phyloP scores from a whole-genome alignment of 2,797 vertebrate genomes.

The Rhincodon typus region DNA sequence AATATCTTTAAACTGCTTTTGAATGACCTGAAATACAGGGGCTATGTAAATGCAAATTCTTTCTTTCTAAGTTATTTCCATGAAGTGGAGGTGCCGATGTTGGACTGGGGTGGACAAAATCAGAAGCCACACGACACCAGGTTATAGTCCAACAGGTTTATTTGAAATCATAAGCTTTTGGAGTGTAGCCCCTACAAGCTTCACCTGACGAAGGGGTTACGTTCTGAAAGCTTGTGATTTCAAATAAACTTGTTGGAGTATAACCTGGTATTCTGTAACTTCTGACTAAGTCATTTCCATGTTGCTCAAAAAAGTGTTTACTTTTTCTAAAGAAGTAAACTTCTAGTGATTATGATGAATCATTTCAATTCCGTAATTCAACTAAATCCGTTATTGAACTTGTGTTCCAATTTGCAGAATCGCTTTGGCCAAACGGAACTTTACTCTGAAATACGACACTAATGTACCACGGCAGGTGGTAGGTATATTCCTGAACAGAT shows the following conservation, averaged over 20 bases:
- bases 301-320: not conserved
- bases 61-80: not conserved
- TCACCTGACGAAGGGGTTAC: too few species aligned
- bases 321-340: not conserved
- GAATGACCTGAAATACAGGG: not conserved
- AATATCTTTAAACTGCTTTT: too few species aligned
- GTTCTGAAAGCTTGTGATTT: too few species aligned
- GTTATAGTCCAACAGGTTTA: too few species aligned
- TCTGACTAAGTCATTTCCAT: too few species aligned
- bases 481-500: constrained; percentile 42
- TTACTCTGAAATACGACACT: constrained; percentile 74
- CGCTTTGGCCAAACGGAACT: constrained; percentile 72
- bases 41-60: not conserved
- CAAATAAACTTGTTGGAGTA: too few species aligned
- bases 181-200: too few species aligned
- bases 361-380: constrained; percentile 26
- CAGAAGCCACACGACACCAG: too few species aligned
- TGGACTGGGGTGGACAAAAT: too few species aligned
- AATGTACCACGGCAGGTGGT: constrained; percentile 79
- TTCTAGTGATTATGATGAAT: not conserved
- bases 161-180: too few species aligned
- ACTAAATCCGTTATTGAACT: not conserved
- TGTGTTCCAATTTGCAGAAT: constrained; percentile 52
- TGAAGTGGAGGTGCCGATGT: too few species aligned
- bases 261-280: too few species aligned